Conservation (phyloP, 2,888 invertebrate species). For the Microctonus aethiopoides region DNA sequence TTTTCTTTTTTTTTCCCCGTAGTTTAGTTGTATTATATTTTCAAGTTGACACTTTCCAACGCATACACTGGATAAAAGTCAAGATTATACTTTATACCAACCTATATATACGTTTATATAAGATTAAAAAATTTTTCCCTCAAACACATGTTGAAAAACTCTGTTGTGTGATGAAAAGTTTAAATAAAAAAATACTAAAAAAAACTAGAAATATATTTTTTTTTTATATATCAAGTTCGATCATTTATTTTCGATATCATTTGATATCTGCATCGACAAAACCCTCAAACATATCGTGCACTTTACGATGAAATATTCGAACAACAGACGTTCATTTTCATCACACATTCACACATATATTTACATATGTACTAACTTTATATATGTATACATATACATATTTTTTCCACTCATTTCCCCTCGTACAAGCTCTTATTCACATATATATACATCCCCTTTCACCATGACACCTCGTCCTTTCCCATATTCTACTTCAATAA, state of each 20-base stretch:
- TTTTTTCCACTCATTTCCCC: not conserved
- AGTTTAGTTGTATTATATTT: no score
- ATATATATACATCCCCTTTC: not conserved
- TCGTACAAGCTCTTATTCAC: not conserved
- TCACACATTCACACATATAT: not conserved
- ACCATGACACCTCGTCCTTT: not conserved
- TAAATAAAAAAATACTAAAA: no score
- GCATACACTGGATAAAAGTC: not conserved
- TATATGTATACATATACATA: no score
- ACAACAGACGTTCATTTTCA: not conserved
- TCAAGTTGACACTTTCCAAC: not conserved
- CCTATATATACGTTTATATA: no score
- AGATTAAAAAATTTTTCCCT: not conserved
- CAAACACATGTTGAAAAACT: not conserved
- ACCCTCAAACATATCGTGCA: not conserved
- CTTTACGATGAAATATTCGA: not conserved
- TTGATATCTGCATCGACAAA: no score
- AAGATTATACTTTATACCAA: slow-evolving; percentile 14
- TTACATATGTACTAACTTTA: no score
- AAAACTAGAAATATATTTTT: not conserved
- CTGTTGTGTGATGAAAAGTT: no score
- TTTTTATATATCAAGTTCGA: not conserved
- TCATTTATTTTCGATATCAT: not conserved
- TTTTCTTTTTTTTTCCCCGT: not conserved
- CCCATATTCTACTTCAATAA: not conserved